Conservation (phyloP, 92 coral and sea anemone species). For the Parazoanthus atlanticus region DNA sequence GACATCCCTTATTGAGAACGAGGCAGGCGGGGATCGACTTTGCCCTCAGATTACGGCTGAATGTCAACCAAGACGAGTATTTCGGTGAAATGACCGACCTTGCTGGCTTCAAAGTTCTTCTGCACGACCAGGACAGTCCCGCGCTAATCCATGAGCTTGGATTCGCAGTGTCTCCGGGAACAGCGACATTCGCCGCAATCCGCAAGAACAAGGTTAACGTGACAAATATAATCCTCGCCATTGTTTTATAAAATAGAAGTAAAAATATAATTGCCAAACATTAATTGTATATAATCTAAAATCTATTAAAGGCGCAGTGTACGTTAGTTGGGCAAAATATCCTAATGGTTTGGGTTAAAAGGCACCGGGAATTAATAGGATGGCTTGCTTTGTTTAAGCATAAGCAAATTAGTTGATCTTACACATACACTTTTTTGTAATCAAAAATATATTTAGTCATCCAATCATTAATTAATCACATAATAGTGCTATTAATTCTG, state of each 20-base stretch:
- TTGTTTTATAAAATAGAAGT: not conserved
- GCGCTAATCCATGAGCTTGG: constrained; percentile 66
- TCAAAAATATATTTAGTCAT: no score
- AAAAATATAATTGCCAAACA: not conserved
- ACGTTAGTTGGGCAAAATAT: no score
- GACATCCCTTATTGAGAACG: constrained; percentile 47
- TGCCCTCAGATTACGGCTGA: constrained; percentile 51
- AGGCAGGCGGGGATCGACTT: constrained; percentile 53
- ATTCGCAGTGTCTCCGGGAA: constrained; percentile 70
- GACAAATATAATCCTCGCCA: not conserved
- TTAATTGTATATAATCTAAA: no score
- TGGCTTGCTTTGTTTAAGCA: no score
- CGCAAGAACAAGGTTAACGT: constrained; percentile 48
- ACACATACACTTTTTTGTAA: no score
- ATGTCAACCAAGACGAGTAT: constrained; percentile 55
- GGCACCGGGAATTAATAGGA: no score
- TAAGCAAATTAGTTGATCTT: no score
- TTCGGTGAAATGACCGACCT: constrained; percentile 20
- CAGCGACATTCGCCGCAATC: constrained; percentile 59
- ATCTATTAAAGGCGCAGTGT: no score
- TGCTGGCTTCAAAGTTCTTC: constrained; percentile 65
- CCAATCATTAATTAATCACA: no score
- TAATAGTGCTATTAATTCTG: no score
- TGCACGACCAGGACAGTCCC: constrained; percentile 64
- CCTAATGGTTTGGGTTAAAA: no score